A percentile compares a stretch with the other conserved stretches of the same genome.
Conservation (phyloP, 2,113 vertebrate genomes). For the Brevimyrus niger region DNA sequence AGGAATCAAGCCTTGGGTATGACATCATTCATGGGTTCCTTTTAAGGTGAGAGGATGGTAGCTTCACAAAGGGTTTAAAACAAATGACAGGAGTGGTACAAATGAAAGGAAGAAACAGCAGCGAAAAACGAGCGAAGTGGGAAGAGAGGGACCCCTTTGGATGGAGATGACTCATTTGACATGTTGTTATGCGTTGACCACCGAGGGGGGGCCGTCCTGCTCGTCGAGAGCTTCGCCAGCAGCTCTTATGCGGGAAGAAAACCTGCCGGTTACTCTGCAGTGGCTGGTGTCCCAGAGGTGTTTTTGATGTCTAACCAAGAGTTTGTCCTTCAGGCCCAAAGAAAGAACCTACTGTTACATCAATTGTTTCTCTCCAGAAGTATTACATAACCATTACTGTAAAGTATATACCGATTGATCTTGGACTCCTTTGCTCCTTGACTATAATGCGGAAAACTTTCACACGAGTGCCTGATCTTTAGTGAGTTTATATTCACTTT, state of each 20-base stretch:
- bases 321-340: not conserved
- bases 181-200: not conserved
- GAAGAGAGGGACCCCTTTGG: not conserved
- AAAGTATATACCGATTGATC: not conserved
- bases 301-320: not conserved
- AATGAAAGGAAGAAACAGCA: conserved; percentile 15
- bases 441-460: not conserved
- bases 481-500: not conserved
- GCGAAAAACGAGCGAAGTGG: conserved; percentile 24
- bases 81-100: not conserved
- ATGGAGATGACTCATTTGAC: conserved; percentile 1
- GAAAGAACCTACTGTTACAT: not conserved
- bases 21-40: not conserved
- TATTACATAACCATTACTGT: not conserved
- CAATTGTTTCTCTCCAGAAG: not conserved
- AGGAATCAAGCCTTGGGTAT: not conserved
- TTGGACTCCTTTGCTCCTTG: not conserved
- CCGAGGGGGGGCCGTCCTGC: not conserved
- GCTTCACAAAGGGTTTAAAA: not conserved
- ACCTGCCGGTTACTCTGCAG: not conserved
- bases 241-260: not conserved
- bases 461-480: not conserved
- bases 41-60: conserved; percentile 21
- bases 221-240: not conserved
- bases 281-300: not conserved